phyloP scores from a whole-genome alignment of 2,797 vertebrate species.

The Microctenopoma stevenorrisi region DNA sequence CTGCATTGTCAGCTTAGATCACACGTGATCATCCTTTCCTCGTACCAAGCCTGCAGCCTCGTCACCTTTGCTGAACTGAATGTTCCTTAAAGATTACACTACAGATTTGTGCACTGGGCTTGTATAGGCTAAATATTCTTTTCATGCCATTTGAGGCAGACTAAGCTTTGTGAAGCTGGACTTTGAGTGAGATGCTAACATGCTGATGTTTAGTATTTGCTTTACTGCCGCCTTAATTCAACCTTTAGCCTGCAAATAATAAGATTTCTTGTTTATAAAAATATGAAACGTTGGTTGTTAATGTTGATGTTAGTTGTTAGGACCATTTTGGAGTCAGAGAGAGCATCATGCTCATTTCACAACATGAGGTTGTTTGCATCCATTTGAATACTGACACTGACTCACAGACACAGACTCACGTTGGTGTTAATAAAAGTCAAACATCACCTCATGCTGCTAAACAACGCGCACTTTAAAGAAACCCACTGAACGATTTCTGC shows the following conservation, averaged over 20 bases:
- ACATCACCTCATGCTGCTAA: background rate
- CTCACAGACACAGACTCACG: background rate
- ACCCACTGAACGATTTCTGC: slow-evolving; percentile 23
- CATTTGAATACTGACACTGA: background rate
- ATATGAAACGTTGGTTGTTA: too few relatives aligned
- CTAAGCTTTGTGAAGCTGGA: too few relatives aligned
- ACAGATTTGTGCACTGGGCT: slow-evolving; percentile 17
- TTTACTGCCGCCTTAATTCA: too few relatives aligned
- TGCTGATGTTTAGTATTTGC: too few relatives aligned
- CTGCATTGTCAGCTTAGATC: slow-evolving; percentile 12
- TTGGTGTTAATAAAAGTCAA: background rate
- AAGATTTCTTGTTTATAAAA: too few relatives aligned
- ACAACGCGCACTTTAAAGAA: slow-evolving; percentile 14
- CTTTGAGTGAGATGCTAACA: too few relatives aligned
- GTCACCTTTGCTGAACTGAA: slow-evolving; percentile 19
- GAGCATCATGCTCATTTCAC: background rate
- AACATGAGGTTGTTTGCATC: background rate
- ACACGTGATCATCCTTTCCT: background rate
- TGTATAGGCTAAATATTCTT: slow-evolving; percentile 4
- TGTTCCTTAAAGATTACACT: slow-evolving; percentile 30
- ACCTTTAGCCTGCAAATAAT: too few relatives aligned
- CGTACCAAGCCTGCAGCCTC: slow-evolving; percentile 4
- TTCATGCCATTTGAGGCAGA: background rate
- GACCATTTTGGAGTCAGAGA: too few relatives aligned
- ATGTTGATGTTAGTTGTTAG: too few relatives aligned